A percentile compares a stretch with the other conserved stretches of the same genome.
Conservation (phyloP, 2,113 vertebrate genomes). For the Ameiurus melas region DNA sequence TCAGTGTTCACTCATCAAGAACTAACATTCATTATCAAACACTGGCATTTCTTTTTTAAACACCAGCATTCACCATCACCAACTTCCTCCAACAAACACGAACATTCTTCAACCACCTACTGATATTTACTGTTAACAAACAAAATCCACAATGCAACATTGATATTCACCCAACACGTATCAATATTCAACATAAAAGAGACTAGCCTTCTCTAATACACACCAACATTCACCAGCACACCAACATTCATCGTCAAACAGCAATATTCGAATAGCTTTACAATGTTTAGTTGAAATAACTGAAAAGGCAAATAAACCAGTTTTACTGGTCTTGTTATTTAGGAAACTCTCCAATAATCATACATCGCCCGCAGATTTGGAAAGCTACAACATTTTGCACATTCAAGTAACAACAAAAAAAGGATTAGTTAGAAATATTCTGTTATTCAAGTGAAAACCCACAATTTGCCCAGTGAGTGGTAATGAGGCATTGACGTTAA, state of each 20-base stretch:
- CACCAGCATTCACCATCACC: neutral
- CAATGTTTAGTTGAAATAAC: neutral
- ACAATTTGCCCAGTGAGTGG: constrained; percentile 11
- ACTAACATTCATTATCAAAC: neutral
- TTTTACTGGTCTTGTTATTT: neutral
- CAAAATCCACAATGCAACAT: neutral
- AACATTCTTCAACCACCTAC: neutral
- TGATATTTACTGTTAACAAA: neutral
- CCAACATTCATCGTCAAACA: neutral
- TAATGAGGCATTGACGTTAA: constrained; percentile 12
- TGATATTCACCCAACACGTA: neutral
- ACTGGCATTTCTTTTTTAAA: neutral
- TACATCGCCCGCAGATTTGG: neutral
- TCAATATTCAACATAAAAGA: neutral
- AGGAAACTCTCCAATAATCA: neutral
- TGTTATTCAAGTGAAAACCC: neutral
- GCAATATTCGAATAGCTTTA: neutral
- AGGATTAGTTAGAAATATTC: neutral
- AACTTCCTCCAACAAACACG: neutral
- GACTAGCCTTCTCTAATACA: neutral
- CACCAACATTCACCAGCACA: neutral
- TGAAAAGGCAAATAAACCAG: neutral
- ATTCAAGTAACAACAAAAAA: constrained; percentile 3
- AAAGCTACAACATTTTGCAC: neutral
- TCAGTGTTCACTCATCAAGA: too few relatives aligned